These are phyloP conservation scores for Drosophila atripex DNA, from an alignment of 2,888 invertebrate species.

Conservation along the genomic window DNA sequence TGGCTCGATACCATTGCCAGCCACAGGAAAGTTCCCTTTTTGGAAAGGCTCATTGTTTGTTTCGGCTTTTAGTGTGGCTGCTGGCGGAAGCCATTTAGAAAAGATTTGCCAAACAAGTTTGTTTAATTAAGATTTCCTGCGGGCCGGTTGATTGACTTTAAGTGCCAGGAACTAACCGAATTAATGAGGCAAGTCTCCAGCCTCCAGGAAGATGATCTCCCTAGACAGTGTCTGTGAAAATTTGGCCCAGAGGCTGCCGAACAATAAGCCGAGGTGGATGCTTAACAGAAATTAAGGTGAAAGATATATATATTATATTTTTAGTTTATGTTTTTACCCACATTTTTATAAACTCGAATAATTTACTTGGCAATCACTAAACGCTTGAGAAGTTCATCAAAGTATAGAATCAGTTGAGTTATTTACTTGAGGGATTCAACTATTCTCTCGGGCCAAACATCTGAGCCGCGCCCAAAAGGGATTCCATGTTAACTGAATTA, in stretches of 20 bases:
- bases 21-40: conserved; percentile 4
- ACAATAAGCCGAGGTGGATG: not conserved
- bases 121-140: conserved; percentile 76
- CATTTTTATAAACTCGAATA: not conserved
- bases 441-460: not conserved
- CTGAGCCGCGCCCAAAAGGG: conserved; percentile 23
- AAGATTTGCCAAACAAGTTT: conserved; percentile 71
- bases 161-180: conserved; percentile 46
- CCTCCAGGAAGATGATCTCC: not conserved
- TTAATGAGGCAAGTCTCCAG: conserved; percentile 26
- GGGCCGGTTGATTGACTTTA: conserved; percentile 55
- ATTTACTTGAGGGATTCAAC: conserved; percentile 3
- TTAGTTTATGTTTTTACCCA: not conserved
- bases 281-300: not conserved
- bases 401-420: not conserved
- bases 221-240: conserved; percentile 6
- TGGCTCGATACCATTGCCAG: conserved; percentile 49
- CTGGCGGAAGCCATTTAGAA: conserved; percentile 52
- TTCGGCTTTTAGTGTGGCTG: conserved; percentile 39
- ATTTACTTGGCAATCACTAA: not conserved
- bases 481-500: conserved; percentile 37
- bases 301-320: not conserved
- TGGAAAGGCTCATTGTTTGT: conserved; percentile 8
- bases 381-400: conserved; percentile 1
- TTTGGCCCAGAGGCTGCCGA: conserved; percentile 1